Evolutionary conservation across 2,797 vertebrate genomes (phyloP).

Genomic region (Lerista edwardsae): DNA sequence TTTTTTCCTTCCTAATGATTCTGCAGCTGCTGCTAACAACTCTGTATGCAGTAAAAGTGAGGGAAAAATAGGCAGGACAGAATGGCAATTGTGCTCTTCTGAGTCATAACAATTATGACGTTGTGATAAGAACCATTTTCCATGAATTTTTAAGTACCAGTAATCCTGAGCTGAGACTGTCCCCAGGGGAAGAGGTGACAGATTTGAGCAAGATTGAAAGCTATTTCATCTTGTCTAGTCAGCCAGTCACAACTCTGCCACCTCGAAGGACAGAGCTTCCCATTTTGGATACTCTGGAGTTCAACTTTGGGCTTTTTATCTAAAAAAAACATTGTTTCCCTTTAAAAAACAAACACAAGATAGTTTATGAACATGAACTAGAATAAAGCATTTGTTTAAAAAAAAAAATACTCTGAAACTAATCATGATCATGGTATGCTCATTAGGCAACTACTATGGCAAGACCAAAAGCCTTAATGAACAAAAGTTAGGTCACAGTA

Average conservation of each 20-base stretch:
- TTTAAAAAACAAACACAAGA: constrained; percentile 47
- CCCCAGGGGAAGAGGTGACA: constrained; percentile 58
- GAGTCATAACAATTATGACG: constrained; percentile 81
- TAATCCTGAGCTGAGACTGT: constrained; percentile 73
- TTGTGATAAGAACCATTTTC: constrained; percentile 79
- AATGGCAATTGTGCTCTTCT: constrained; percentile 78
- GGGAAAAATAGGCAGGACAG: constrained; percentile 66
- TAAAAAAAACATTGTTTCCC: constrained; percentile 40
- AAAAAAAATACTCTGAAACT: constrained; percentile 41
- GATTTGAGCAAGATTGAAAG: constrained; percentile 67
- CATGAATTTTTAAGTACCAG: constrained; percentile 79
- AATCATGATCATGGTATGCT: constrained; percentile 54
- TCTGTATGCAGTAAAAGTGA: constrained; percentile 65
- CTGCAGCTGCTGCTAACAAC: constrained; percentile 74
- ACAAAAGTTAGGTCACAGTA: background rate
- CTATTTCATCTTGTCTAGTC: constrained; percentile 66
- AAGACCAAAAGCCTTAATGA: constrained; percentile 35
- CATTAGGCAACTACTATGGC: background rate
- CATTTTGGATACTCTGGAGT: background rate
- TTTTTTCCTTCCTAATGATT: constrained; percentile 39
- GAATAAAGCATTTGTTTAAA: constrained; percentile 65
- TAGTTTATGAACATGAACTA: constrained; percentile 48
- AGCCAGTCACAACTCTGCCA: constrained; percentile 33
- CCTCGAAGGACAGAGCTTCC: constrained; percentile 35
- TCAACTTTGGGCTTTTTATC: constrained; percentile 41